Conservation (phyloP, 2,797 vertebrate species). For the Jordanella pulchra region DNA sequence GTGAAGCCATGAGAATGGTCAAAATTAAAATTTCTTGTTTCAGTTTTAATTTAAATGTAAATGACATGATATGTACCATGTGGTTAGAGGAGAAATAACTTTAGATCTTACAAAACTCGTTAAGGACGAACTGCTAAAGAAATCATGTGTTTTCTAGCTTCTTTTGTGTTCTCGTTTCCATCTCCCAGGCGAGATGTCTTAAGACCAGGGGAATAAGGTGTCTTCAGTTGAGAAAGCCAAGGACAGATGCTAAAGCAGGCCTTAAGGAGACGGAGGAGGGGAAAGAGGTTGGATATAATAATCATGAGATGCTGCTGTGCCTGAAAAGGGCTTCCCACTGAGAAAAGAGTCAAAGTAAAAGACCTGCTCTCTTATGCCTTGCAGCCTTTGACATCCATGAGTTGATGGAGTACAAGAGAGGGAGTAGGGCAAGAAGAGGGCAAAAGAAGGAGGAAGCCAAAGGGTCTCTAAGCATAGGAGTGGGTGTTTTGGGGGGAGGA, state of each 20-base stretch:
- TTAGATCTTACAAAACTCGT: conserved; percentile 66
- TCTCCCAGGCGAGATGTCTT: conserved; percentile 18
- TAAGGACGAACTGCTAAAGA: conserved; percentile 59
- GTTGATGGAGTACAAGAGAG: conserved; percentile 33
- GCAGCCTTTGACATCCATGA: conserved; percentile 65
- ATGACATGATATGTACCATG: conserved; percentile 41
- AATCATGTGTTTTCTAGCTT: conserved; percentile 45
- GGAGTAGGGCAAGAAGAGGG: conserved; percentile 16
- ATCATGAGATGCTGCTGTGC: conserved; percentile 55
- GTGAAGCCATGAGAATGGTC: conserved; percentile 20
- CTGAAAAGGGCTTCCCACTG: conserved; percentile 61
- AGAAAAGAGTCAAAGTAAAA: conserved; percentile 51
- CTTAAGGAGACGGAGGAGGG: conserved; percentile 55
- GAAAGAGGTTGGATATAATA: conserved; percentile 63
- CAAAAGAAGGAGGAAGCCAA: conserved; percentile 35
- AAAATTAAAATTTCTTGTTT: conserved; percentile 3
- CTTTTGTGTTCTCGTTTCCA: conserved; percentile 15
- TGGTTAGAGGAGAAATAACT: conserved; percentile 71
- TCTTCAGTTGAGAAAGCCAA: conserved; percentile 54
- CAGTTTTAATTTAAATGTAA: conserved; percentile 38
- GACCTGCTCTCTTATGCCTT: conserved; percentile 33
- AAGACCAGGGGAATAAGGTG: conserved; percentile 50
- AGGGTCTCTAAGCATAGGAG: conserved; percentile 30
- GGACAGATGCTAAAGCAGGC: conserved; percentile 67
- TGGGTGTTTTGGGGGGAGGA: conserved; percentile 50